A percentile compares a stretch with the other conserved stretches of the same genome.
Conservation (phyloP, 2,797 vertebrate genomes). For the Enteromius treurensis region DNA sequence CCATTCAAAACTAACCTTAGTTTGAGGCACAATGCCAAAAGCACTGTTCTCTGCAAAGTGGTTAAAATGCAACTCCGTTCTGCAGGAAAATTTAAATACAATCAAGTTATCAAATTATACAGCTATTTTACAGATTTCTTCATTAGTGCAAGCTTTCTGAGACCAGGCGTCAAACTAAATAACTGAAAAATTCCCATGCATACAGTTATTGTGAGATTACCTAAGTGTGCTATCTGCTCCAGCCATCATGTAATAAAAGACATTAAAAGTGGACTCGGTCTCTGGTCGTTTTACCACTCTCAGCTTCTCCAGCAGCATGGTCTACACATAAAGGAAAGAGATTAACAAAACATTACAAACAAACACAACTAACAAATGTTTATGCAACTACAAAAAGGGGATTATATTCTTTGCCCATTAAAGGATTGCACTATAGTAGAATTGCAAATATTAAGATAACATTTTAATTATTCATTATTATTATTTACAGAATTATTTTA, state of each 20-base stretch:
- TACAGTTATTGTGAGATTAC: slow-evolving; percentile 67
- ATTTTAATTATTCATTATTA: not conserved
- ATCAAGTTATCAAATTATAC: not conserved
- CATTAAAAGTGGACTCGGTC: slow-evolving; percentile 87
- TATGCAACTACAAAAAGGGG: not conserved
- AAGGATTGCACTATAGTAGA: not conserved
- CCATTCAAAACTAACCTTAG: slow-evolving; percentile 80
- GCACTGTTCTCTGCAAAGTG: slow-evolving; percentile 92
- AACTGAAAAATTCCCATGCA: not conserved
- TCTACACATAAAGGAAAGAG: slow-evolving; percentile 71
- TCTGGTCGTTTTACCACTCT: slow-evolving; percentile 86
- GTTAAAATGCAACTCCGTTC: slow-evolving; percentile 96
- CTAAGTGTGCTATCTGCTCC: slow-evolving; percentile 87
- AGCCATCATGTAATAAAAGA: slow-evolving; percentile 95
- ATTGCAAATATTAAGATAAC: not conserved
- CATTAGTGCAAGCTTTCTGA: not conserved
- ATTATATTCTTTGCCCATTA: not conserved
- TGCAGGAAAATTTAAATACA: slow-evolving; percentile 62
- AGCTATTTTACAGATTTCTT: not conserved
- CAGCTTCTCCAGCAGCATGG: slow-evolving; percentile 94
- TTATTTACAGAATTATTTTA: not conserved
- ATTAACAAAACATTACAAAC: not conserved
- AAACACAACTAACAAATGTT: not conserved
- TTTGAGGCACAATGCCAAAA: slow-evolving; percentile 86
- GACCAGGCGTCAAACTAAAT: not conserved